Evolutionary conservation across 2,797 vertebrate species (phyloP).

Genomic region (Phrynocephalus vlangalii): DNA sequence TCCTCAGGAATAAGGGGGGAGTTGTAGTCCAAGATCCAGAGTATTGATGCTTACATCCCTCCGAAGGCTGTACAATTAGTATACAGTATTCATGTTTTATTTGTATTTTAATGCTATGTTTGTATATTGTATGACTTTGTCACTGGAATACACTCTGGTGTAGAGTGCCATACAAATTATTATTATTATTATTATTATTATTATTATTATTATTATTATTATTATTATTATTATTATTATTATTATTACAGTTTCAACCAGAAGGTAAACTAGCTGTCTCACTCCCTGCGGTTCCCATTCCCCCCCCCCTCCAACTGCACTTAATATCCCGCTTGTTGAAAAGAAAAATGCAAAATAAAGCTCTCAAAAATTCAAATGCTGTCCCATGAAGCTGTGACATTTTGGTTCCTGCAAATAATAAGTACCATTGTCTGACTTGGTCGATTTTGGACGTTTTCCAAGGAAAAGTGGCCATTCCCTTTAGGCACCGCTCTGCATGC

Average conservation of each 20-base stretch:
- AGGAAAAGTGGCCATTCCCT: neutral
- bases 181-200: too few relatives aligned
- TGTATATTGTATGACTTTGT: too few relatives aligned
- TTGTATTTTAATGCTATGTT: too few relatives aligned
- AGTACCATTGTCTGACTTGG: neutral
- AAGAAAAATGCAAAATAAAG: neutral
- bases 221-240: too few relatives aligned
- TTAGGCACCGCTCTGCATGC: neutral
- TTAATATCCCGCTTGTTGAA: neutral
- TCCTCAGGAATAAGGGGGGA: neutral
- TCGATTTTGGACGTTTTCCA: slow-evolving; percentile 2
- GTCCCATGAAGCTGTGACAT: neutral
- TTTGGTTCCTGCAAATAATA: neutral
- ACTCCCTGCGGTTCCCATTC: neutral
- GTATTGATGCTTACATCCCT: neutral
- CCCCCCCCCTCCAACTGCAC: neutral
- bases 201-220: too few relatives aligned
- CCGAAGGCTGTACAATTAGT: neutral
- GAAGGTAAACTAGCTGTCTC: neutral
- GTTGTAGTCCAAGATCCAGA: neutral
- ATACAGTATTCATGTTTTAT: too few relatives aligned
- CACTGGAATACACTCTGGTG: too few relatives aligned
- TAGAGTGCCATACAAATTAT: too few relatives aligned
- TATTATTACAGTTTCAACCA: neutral
- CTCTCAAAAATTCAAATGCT: neutral